A percentile compares a stretch with the other conserved stretches of the same genome.
These are phyloP conservation scores for Sitophilus oryzae DNA, from an alignment of 1,140 invertebrate genomes.

Conservation along the genomic window DNA sequence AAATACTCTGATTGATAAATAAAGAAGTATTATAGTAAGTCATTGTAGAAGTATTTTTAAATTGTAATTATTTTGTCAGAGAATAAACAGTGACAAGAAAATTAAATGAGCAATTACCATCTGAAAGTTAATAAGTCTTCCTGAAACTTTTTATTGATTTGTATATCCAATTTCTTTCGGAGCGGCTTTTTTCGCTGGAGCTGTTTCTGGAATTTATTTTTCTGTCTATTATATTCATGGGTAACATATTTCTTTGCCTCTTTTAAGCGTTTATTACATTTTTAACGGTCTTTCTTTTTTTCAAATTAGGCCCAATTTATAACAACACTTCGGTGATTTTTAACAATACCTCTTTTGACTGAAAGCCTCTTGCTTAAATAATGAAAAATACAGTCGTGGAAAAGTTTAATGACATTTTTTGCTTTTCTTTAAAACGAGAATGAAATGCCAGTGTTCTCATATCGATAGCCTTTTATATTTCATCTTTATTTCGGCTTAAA, in stretches of 20 bases:
- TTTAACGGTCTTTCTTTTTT: slow-evolving; percentile 17
- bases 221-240: slow-evolving; percentile 18
- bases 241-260: slow-evolving; percentile 22
- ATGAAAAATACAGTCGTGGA: neutral
- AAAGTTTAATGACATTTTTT: too few relatives aligned
- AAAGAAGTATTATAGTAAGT: too few relatives aligned
- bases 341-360: slow-evolving; percentile 4
- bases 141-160: slow-evolving; percentile 14
- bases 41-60: too few relatives aligned
- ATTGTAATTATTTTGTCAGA: neutral
- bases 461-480: too few relatives aligned
- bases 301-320: slow-evolving; percentile 17
- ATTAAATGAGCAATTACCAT: neutral
- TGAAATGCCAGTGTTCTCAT: too few relatives aligned
- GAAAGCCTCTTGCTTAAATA: neutral
- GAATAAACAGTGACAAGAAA: neutral
- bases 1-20: too few relatives aligned
- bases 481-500: too few relatives aligned
- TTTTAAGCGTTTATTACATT: slow-evolving; percentile 22
- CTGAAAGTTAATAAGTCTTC: neutral
- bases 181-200: neutral
- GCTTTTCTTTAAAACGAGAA: too few relatives aligned
- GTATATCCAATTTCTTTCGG: slow-evolving; percentile 16
- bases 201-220: slow-evolving; percentile 21
- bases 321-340: slow-evolving; percentile 6